Percentiles rank a stretch among this genome's conserved stretches.
phyloP scores from a whole-genome alignment of 2,797 vertebrate genomes.

The Hippopotamyrus pictus region DNA sequence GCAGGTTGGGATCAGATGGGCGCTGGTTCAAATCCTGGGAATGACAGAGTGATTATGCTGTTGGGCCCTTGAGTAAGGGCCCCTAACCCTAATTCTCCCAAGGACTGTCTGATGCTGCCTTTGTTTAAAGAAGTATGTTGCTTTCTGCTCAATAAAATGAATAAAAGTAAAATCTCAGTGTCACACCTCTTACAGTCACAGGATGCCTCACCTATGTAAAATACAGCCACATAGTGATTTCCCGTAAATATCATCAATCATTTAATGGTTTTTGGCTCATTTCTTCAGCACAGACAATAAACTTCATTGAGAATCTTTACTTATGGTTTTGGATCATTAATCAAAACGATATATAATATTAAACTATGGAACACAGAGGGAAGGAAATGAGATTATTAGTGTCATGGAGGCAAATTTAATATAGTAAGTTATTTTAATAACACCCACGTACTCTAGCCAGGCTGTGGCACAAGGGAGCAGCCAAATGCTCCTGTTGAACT shows the following conservation, averaged over 20 bases:
- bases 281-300: not conserved
- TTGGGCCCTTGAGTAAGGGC: not conserved
- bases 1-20: not conserved
- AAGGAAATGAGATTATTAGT: not conserved
- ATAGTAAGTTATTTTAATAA: not conserved
- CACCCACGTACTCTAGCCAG: not conserved
- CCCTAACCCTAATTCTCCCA: not conserved
- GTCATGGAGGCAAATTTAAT: not conserved
- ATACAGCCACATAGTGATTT: not conserved
- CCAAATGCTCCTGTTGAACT: not conserved
- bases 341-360: not conserved
- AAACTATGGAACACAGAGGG: not conserved
- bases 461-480: not conserved
- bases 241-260: not conserved
- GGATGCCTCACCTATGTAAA: not conserved
- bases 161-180: not conserved
- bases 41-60: not conserved
- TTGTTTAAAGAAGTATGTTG: not conserved
- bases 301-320: not conserved
- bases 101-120: not conserved
- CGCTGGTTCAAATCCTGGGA: not conserved
- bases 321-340: not conserved
- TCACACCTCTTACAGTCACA: not conserved
- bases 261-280: not conserved
- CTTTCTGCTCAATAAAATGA: not conserved